These are phyloP conservation scores for Alosa alosa DNA, from an alignment of 2,113 vertebrate genomes.

Conservation along the genomic window DNA sequence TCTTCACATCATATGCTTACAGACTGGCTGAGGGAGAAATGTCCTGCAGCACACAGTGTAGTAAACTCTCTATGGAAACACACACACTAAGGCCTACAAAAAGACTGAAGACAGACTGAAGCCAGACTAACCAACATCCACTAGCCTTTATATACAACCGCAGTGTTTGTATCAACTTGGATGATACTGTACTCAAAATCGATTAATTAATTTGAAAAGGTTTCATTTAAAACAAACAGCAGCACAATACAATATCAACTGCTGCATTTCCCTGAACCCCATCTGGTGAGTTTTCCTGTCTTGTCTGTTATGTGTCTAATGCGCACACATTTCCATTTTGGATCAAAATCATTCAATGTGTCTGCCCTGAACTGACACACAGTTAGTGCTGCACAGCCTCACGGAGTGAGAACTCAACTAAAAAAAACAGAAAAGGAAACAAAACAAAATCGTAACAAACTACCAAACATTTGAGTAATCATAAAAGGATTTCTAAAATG, in stretches of 20 bases:
- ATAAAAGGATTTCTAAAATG: neutral
- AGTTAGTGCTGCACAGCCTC: neutral
- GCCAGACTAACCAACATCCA: neutral
- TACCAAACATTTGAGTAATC: neutral
- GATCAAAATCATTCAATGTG: neutral
- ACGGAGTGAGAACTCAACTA: neutral
- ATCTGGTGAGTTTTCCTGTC: neutral
- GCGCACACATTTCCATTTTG: neutral
- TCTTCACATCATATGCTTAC: neutral
- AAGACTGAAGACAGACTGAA: too few species aligned
- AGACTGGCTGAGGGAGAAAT: neutral
- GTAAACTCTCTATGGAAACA: neutral
- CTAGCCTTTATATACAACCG: neutral
- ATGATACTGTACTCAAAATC: neutral
- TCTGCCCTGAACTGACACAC: neutral
- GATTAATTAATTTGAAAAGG: too few species aligned
- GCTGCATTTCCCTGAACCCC: neutral
- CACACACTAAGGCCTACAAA: neutral
- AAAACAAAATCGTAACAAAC: neutral
- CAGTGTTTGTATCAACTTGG: neutral
- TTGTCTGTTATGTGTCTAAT: neutral
- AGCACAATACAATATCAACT: neutral
- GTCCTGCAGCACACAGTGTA: neutral
- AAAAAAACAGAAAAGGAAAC: neutral
- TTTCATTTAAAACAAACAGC: neutral